Base-by-base conservation (phyloP, 2,888 invertebrate species). In the Fragum fragum region DNA sequence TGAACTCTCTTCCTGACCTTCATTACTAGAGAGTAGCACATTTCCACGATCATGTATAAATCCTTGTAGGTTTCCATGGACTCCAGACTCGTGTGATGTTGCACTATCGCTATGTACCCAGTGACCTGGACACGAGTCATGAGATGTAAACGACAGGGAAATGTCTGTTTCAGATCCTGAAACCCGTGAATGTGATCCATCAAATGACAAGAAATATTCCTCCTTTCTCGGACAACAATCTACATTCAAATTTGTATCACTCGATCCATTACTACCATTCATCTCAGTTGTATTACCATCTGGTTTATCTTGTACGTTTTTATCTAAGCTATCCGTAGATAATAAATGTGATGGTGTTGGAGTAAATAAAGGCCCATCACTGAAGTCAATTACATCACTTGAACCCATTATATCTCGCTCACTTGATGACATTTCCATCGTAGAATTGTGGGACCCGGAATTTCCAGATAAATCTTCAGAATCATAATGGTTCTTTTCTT, bases 381-480 rank as follows among this genome's bases (percentile, higher is more conserved):
- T 91, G 53, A 92, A 88, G 32, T 92, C 91, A 7, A 92, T 81
- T 88, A 92, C 88, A 73, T 92, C 92, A 89, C 92, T 92, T 6
- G 92, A 92, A 52, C 91, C 92, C 90, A 92, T 90, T 89, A 92
- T 91, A 61, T 92, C 91, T 14, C 90, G 83, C 74, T 92, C 92
- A 81, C 91, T 91, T 1, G 91, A 90, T 1, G 91, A 92, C 75
- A 92, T 88, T 69, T 92, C 91, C 91, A 91, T 91, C 2, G 86
- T 83, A 18, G 92, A 92, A 69, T 90, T 91, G 23, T 87, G 88
- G 73, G 91, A 91, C 0, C 88, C 87, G 0, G 92, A 92, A 63
- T 91, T 91, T 16, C 88, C 87, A 1, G 92, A 91, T 21, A 91
- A 85, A 77, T 92, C 92, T 78, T 92, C 92, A 0, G 91, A 92